Evolutionary conservation across 2,113 vertebrate species (phyloP).

Genomic region (Peromyscus leucopus): DNA sequence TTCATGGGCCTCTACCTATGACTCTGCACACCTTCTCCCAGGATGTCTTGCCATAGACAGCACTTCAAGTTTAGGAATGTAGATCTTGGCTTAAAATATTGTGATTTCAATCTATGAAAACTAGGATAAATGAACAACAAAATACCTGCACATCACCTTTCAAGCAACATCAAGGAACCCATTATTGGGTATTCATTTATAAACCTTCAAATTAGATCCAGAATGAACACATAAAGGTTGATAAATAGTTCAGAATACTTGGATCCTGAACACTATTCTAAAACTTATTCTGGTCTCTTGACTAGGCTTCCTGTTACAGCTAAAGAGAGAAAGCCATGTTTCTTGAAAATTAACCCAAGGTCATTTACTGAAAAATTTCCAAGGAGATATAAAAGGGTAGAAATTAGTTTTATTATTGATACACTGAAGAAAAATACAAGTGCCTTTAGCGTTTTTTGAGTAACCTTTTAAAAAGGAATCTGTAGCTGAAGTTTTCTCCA

Average conservation of each 20-base stretch:
- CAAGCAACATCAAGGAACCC: background rate
- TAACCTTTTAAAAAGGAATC: background rate
- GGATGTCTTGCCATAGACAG: background rate
- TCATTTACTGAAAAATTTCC: background rate
- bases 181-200: background rate
- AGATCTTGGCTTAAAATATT: background rate
- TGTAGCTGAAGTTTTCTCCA: no score
- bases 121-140: background rate
- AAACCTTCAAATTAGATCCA: background rate
- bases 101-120: background rate
- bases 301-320: background rate
- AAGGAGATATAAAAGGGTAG: conserved; percentile 35
- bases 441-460: background rate
- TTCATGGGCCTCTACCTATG: background rate
- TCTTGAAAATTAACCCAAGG: conserved; percentile 35
- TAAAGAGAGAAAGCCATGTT: background rate
- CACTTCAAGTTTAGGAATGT: background rate
- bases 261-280: background rate
- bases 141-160: background rate
- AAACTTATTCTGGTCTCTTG: background rate
- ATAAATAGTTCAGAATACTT: background rate
- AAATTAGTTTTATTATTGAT: conserved; percentile 40
- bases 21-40: background rate
- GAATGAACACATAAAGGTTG: background rate
- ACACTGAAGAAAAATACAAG: conserved; percentile 18